phyloP scores from a whole-genome alignment of 2,113 vertebrate species.

The Noctilio leporinus region DNA sequence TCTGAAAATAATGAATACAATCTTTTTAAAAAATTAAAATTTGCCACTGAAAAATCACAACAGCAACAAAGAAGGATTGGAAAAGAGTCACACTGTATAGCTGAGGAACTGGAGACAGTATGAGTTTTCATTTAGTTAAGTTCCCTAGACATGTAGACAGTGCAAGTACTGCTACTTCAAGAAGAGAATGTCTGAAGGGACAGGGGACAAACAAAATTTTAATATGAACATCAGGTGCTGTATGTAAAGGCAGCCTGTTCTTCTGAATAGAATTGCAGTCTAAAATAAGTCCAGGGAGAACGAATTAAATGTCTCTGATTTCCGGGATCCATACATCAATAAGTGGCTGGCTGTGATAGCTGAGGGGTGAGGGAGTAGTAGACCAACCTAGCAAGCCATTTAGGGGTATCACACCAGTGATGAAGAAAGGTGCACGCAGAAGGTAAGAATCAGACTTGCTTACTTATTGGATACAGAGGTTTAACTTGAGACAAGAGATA shows the following conservation, averaged over 20 bases:
- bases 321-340: neutral
- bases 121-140: neutral
- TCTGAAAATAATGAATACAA: too few relatives aligned
- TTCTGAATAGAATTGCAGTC: neutral
- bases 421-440: neutral
- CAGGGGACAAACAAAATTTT: neutral
- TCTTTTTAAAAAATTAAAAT: neutral
- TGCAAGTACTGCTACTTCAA: neutral
- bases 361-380: neutral
- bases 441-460: neutral
- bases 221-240: fast-evolving
- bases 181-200: neutral
- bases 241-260: neutral
- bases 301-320: neutral
- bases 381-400: too few relatives aligned
- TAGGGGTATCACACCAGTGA: neutral
- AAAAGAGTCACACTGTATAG: neutral
- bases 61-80: neutral
- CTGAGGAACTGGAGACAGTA: neutral
- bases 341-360: neutral
- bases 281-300: neutral
- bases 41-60: neutral
- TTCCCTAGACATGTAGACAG: neutral
- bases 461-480: neutral
- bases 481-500: neutral